Evolutionary conservation across 2,888 invertebrate genomes (phyloP).

Genomic region (Stenoptilia bipunctidactyla): DNA sequence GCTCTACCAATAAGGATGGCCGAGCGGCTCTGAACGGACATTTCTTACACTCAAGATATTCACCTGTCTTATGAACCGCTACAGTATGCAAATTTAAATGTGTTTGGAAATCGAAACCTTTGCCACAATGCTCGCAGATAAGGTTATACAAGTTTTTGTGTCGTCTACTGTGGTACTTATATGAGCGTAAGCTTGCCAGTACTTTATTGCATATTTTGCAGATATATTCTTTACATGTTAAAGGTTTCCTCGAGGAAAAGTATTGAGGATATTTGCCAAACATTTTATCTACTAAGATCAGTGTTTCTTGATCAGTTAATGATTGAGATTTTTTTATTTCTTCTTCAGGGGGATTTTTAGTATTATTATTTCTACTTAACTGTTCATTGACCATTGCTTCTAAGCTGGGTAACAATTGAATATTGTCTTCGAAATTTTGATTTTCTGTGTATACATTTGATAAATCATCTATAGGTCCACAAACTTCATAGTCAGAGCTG

Average conservation of each 20-base stretch:
- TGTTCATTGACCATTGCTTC: too few species aligned
- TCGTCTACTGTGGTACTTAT: slow-evolving; percentile 44
- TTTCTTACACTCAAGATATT: slow-evolving; percentile 35
- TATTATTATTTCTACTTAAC: too few species aligned
- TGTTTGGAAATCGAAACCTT: slow-evolving; percentile 33
- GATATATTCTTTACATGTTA: not conserved
- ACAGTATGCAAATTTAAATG: slow-evolving; percentile 41
- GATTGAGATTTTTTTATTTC: too few species aligned
- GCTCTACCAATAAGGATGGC: slow-evolving; percentile 39
- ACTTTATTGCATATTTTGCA: not conserved
- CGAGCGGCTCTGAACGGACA: slow-evolving; percentile 45
- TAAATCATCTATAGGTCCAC: too few species aligned
- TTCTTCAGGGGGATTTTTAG: too few species aligned
- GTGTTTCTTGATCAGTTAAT: too few species aligned
- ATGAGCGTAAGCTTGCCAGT: slow-evolving; percentile 22
- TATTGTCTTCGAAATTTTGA: too few species aligned
- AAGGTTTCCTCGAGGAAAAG: too few species aligned
- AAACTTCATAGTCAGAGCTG: too few species aligned
- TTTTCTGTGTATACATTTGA: too few species aligned
- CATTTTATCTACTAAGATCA: not conserved
- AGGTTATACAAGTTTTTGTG: slow-evolving; percentile 31
- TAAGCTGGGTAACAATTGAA: too few species aligned
- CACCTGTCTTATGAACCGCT: slow-evolving; percentile 38
- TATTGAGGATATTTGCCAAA: not conserved
- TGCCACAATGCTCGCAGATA: slow-evolving; percentile 55